Base-by-base conservation (phyloP, 2,797 vertebrate species). In the Rallus crepitans region DNA sequence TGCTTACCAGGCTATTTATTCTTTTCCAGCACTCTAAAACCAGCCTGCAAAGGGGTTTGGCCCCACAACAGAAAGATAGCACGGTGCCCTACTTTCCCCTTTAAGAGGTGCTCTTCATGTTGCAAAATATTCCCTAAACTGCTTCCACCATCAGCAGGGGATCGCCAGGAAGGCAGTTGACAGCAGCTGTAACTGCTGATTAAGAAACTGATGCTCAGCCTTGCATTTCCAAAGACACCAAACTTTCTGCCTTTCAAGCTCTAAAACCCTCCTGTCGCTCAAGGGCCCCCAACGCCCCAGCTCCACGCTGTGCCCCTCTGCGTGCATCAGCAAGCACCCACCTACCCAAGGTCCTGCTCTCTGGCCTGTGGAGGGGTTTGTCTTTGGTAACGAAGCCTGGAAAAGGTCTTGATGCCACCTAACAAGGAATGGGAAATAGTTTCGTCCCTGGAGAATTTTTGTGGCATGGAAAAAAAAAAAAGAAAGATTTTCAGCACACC, bases 151-250 rank as follows among this genome's bases (percentile, higher is more conserved):
- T 94, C 78, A 98, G 97, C 72, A 94, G 98, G 92, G 98, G 97
- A n/a, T 96, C 96, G 15, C 94, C 98, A 77, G 97, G 97, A 61
- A 98, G 97, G 61, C 98, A 97, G 63, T 84, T 98, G 94, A 98
- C 97, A 33, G 98, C 98, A 64, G 98, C 98, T 24, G 97, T 97
- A 82, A 98, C 96, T 78, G 98, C 98, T 61, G 98, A 98, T 96
- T 97, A 97, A 75, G 97, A 98, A 88, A 97, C 94, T 8, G 96
- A 96, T 96, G 97, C 68, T 94, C 82, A 87, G 63, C 63, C 57
- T 48, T 84, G 87, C 90, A 48, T 92, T 87, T 90, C 92, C 86
- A 50, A 89, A 80, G 88, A 76, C 35, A 80, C 40, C 31, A 17
- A 92, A 84, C 52, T 77, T 93, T 63, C 70, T 6, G 1, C 85